A percentile compares a stretch with the other conserved stretches of the same genome.
Evolutionary conservation across 2,113 vertebrate species (phyloP).

Genomic region (Chamaetylas fuelleborni): DNA sequence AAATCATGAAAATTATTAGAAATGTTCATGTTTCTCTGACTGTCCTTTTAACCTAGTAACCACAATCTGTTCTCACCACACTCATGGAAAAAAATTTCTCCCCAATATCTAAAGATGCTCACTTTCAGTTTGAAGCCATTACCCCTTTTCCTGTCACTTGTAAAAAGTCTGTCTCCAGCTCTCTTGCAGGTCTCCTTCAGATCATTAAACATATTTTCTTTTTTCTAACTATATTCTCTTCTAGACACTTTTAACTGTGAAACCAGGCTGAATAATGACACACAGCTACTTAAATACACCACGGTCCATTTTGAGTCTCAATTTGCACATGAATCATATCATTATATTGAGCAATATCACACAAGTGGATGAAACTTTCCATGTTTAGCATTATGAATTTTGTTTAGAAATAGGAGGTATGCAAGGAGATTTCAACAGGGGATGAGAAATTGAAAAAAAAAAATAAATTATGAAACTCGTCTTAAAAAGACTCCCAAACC

Average conservation of each 20-base stretch:
- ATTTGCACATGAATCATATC: neutral
- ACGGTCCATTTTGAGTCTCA: neutral
- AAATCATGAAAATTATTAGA: neutral
- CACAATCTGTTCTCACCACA: neutral
- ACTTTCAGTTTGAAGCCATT: neutral
- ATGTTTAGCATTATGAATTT: neutral
- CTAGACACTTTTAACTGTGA: neutral
- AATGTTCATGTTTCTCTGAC: neutral
- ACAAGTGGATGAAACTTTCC: neutral
- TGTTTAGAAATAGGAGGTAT: neutral
- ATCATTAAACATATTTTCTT: neutral
- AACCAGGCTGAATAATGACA: conserved; percentile 5
- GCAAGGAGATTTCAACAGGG: neutral
- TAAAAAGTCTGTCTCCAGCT: neutral
- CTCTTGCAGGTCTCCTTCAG: neutral
- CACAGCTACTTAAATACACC: neutral
- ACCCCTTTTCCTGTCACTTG: neutral
- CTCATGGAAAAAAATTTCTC: neutral
- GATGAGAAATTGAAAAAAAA: neutral
- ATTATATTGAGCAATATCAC: neutral
- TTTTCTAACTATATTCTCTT: neutral
- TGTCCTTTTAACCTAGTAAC: neutral
- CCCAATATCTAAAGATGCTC: neutral
- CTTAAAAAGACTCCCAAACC: neutral
- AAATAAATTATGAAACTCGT: neutral